phyloP scores from a whole-genome alignment of 2,888 invertebrate genomes.

The Salpingus planirostris region DNA sequence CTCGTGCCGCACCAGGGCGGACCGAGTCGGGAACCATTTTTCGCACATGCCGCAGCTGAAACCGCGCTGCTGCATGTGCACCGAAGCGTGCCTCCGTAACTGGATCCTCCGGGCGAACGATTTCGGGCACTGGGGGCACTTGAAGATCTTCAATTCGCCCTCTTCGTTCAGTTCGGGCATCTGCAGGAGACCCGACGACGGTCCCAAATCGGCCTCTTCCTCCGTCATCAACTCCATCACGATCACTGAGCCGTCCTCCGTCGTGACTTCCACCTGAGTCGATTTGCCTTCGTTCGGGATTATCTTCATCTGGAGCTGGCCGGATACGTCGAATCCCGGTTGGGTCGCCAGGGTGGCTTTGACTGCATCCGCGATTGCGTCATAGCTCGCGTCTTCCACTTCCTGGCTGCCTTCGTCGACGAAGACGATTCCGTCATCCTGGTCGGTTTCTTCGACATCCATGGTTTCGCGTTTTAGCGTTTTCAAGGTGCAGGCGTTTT shows the following conservation, averaged over 20 bases:
- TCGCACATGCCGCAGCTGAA: conserved; percentile 54
- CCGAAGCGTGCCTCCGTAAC: conserved; percentile 52
- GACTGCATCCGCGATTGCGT: conserved; percentile 40
- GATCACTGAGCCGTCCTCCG: conserved; percentile 43
- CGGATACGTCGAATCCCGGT: conserved; percentile 34
- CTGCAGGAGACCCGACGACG: background rate
- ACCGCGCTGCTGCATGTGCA: conserved; percentile 51
- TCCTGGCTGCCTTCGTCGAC: conserved; percentile 25
- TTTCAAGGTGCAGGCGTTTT: conserved; percentile 38
- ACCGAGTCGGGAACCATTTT: conserved; percentile 57
- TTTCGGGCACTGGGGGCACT: conserved; percentile 54
- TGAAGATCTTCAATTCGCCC: conserved; percentile 44
- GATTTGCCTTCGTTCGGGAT: conserved; percentile 35
- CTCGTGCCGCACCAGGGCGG: conserved; percentile 60
- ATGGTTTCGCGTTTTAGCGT: conserved; percentile 28
- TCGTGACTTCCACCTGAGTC: conserved; percentile 41
- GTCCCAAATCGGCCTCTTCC: conserved; percentile 27
- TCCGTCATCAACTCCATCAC: conserved; percentile 42
- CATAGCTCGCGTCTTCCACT: conserved; percentile 35
- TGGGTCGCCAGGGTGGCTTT: conserved; percentile 37
- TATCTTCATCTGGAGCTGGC: conserved; percentile 38
- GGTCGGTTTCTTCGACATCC: conserved; percentile 16
- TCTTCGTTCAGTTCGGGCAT: conserved; percentile 30
- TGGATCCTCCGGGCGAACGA: conserved; percentile 53
- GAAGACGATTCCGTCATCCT: conserved; percentile 20